Evolutionary conservation across 2,797 vertebrate species (phyloP).

Genomic region (Coregonus ussuriensis): DNA sequence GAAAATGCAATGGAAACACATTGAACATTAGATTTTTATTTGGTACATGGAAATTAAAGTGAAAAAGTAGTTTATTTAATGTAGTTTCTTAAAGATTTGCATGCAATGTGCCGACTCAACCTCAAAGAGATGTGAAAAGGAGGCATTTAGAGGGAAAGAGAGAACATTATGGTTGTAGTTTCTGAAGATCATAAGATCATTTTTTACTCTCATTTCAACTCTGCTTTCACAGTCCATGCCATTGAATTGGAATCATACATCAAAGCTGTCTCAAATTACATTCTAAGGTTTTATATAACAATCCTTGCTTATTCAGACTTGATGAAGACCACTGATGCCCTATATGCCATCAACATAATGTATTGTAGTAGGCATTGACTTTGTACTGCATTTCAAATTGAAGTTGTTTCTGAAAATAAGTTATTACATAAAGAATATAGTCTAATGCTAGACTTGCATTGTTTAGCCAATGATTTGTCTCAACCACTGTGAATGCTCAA

Average conservation of each 20-base stretch:
- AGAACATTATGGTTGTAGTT: background rate
- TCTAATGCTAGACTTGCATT: background rate
- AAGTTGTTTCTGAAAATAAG: too few relatives aligned
- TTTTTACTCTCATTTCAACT: background rate
- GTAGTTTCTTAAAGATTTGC: background rate
- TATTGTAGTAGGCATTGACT: background rate
- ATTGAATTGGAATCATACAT: background rate
- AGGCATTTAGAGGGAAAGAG: background rate
- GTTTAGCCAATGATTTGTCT: background rate
- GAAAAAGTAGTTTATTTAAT: background rate
- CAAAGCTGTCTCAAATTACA: constrained; percentile 3
- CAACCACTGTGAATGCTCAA: background rate
- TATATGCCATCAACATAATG: background rate
- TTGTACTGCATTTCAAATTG: background rate
- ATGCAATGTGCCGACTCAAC: background rate
- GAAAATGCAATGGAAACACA: too few relatives aligned
- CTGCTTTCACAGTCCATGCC: background rate
- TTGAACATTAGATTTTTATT: too few relatives aligned
- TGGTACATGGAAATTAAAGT: too few relatives aligned
- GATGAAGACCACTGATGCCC: background rate
- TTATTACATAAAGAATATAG: background rate
- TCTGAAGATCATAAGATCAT: constrained; percentile 1
- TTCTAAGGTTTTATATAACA: constrained; percentile 3
- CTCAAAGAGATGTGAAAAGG: background rate
- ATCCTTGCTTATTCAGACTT: constrained; percentile 13